phyloP scores from a whole-genome alignment of 2,113 vertebrate genomes.

The Erinaceus europaeus region DNA sequence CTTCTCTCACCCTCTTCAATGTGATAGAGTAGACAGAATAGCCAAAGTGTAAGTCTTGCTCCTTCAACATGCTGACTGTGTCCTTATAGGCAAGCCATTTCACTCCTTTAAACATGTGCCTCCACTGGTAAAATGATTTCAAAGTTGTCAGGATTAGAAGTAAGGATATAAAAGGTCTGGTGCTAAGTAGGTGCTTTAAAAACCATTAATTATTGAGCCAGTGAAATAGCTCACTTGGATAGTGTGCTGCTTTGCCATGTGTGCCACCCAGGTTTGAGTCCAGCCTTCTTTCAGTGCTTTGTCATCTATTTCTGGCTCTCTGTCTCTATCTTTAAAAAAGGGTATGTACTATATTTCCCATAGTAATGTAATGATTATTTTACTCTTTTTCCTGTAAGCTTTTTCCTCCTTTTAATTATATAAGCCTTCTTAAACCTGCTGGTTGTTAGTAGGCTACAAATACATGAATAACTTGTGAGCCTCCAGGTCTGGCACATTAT shows the following conservation, averaged over 20 bases:
- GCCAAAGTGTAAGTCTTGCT: neutral
- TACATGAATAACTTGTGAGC: neutral
- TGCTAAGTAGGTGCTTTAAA: neutral
- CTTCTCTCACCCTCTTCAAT: too few relatives aligned
- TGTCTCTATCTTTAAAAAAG: too few relatives aligned
- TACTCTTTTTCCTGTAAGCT: too few relatives aligned
- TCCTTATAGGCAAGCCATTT: neutral
- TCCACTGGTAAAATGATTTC: neutral
- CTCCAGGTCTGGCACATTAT: neutral
- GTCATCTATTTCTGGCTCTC: neutral
- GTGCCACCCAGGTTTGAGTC: too few relatives aligned
- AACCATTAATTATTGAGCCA: too few relatives aligned
- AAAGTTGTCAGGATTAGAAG: neutral
- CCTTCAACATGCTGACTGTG: neutral
- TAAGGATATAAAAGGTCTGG: neutral
- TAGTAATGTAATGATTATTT: too few relatives aligned
- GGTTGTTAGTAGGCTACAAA: neutral
- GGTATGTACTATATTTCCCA: too few relatives aligned
- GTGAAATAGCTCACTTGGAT: too few relatives aligned
- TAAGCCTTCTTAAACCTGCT: neutral
- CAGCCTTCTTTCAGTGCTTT: neutral
- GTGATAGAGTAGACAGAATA: neutral
- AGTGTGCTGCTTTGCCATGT: too few relatives aligned
- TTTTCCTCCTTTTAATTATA: neutral
- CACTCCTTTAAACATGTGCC: neutral